Evolutionary conservation across 2,888 invertebrate genomes (phyloP).

Genomic region (Augochlorella aurata): DNA sequence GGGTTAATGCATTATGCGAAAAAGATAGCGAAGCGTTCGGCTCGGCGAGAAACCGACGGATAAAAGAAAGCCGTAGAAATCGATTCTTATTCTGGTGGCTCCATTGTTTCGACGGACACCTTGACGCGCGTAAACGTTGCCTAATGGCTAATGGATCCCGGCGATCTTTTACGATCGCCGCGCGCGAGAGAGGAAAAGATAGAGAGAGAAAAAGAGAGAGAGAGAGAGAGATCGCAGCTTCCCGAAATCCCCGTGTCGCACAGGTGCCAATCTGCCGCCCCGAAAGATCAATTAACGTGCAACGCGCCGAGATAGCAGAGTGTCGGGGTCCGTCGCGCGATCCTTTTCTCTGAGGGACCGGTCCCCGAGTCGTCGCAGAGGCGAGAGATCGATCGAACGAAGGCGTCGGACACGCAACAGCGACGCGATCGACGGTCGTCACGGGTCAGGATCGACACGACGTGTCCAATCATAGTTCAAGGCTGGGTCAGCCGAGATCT

Average conservation of each 20-base stretch:
- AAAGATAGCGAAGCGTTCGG: conserved; percentile 48
- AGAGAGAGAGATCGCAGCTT: not conserved
- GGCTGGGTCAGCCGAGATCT: conserved; percentile 65
- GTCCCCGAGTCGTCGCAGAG: not conserved
- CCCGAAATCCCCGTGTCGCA: conserved; percentile 26
- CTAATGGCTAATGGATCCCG: conserved; percentile 76
- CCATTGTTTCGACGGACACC: conserved; percentile 71
- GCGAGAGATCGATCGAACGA: not conserved
- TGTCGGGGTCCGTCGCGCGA: too few species aligned
- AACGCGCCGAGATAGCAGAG: too few species aligned
- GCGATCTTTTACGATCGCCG: conserved; percentile 47
- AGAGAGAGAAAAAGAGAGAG: too few species aligned
- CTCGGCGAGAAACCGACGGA: conserved; percentile 43
- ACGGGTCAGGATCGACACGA: conserved; percentile 54
- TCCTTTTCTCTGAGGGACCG: too few species aligned
- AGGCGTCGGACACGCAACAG: too few species aligned
- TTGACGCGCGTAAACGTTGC: conserved; percentile 71
- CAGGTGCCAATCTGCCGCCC: conserved; percentile 50
- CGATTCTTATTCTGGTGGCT: conserved; percentile 66
- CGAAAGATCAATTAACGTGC: conserved; percentile 51
- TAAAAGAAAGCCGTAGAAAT: conserved; percentile 67
- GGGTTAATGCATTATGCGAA: conserved; percentile 50
- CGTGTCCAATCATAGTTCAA: conserved; percentile 68
- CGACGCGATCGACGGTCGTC: conserved; percentile 40
- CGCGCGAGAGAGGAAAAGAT: not conserved